Conservation (phyloP, 2,113 vertebrate species). For the Crotalus horridus region DNA sequence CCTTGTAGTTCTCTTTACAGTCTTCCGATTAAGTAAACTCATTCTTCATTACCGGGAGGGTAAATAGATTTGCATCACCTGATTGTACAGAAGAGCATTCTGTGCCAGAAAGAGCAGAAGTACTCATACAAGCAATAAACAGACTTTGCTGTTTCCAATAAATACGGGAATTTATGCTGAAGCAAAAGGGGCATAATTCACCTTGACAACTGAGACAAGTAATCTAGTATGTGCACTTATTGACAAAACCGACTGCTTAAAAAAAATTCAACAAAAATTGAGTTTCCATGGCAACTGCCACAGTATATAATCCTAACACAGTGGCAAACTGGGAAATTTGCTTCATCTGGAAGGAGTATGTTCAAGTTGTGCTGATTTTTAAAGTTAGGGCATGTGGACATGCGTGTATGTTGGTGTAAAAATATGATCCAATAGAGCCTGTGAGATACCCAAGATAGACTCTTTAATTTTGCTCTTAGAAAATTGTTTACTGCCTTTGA, state of each 20-base stretch:
- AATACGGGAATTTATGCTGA: slow-evolving; percentile 25
- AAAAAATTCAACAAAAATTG: slow-evolving; percentile 4
- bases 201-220: slow-evolving; percentile 27
- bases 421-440: background rate
- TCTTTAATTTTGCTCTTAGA: background rate
- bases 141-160: slow-evolving; percentile 42
- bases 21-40: slow-evolving; percentile 44
- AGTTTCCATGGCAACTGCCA: slow-evolving; percentile 56
- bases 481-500: background rate
- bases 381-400: background rate
- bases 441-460: background rate
- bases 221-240: slow-evolving; percentile 34
- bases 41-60: slow-evolving; percentile 34
- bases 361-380: background rate
- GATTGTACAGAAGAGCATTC: slow-evolving; percentile 25
- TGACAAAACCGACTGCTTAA: slow-evolving; percentile 48
- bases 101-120: slow-evolving; percentile 23
- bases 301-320: slow-evolving; percentile 28
- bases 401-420: background rate
- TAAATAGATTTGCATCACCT: slow-evolving; percentile 37
- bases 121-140: slow-evolving; percentile 36
- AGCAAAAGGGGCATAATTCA: slow-evolving; percentile 33
- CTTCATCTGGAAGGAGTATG: slow-evolving; percentile 10
- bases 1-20: background rate
- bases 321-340: slow-evolving; percentile 27